These are phyloP conservation scores for Antennarius striatus DNA, from an alignment of 2,113 vertebrate genomes.

Conservation along the genomic window DNA sequence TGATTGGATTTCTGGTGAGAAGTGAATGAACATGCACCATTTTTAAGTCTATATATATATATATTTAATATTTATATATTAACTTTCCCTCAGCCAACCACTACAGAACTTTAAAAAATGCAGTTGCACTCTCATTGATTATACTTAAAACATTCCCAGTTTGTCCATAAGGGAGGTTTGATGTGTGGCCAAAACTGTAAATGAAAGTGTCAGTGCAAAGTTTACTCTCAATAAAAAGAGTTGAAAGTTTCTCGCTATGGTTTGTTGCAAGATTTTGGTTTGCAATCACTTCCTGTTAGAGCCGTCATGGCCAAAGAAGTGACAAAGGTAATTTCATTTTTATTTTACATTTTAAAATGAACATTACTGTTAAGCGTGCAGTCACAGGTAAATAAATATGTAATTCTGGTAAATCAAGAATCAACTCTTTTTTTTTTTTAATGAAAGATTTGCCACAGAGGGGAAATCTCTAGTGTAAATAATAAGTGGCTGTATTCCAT, in stretches of 20 bases:
- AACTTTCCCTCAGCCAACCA: conserved; percentile 33
- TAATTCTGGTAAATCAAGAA: no score
- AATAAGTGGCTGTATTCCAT: background rate
- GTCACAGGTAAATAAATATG: no score
- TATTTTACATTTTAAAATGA: no score
- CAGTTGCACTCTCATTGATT: conserved; percentile 62
- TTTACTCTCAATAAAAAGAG: conserved; percentile 76
- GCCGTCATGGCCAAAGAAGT: no score
- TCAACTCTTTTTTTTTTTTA: no score
- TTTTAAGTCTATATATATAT: conserved; percentile 25
- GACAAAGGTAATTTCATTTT: no score
- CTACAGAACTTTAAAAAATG: conserved; percentile 23
- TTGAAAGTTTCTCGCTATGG: conserved; percentile 39
- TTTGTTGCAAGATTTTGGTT: no score
- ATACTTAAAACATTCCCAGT: conserved; percentile 77
- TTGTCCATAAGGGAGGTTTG: conserved; percentile 55
- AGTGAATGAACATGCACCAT: conserved; percentile 25
- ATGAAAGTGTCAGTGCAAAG: conserved; percentile 73
- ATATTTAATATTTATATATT: conserved; percentile 43
- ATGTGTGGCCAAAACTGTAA: conserved; percentile 70
- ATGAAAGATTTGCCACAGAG: no score
- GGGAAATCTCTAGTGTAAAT: no score
- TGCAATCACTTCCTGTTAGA: no score
- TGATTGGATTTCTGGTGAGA: conserved; percentile 22
- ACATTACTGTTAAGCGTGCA: no score